These are phyloP conservation scores for Mermis nigrescens DNA, from an alignment of 2,888 invertebrate genomes.

Conservation along the genomic window DNA sequence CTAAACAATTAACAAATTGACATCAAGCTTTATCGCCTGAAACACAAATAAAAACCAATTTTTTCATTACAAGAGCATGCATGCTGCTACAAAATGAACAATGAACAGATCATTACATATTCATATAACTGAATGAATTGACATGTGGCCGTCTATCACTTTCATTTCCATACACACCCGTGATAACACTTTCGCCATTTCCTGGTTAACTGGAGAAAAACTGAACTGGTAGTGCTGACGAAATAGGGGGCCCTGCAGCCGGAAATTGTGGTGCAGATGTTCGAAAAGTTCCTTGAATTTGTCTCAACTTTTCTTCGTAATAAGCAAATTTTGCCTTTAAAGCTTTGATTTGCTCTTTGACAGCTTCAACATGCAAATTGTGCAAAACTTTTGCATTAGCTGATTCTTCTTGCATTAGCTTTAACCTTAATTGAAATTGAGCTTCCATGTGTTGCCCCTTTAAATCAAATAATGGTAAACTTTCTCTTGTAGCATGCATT, in stretches of 20 bases:
- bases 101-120: not conserved
- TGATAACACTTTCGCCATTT: not conserved
- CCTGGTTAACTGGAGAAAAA: not conserved
- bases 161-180: not conserved
- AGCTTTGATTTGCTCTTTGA: not conserved
- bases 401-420: not conserved
- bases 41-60: not conserved
- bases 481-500: not conserved
- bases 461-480: not conserved
- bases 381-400: not conserved
- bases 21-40: not conserved
- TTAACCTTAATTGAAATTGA: not conserved
- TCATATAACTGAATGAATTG: not conserved
- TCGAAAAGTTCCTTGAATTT: not conserved
- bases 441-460: not conserved
- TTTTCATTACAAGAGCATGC: not conserved
- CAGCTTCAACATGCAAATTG: not conserved
- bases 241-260: no score
- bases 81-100: not conserved
- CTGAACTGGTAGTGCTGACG: not conserved
- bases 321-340: not conserved
- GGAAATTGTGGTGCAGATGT: not conserved
- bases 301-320: no score
- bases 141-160: not conserved
- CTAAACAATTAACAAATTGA: not conserved